A percentile compares a stretch with the other conserved stretches of the same genome.
Evolutionary conservation across 1,140 invertebrate genomes (phyloP).

Genomic region (Lordiphosa stackelbergi): DNA sequence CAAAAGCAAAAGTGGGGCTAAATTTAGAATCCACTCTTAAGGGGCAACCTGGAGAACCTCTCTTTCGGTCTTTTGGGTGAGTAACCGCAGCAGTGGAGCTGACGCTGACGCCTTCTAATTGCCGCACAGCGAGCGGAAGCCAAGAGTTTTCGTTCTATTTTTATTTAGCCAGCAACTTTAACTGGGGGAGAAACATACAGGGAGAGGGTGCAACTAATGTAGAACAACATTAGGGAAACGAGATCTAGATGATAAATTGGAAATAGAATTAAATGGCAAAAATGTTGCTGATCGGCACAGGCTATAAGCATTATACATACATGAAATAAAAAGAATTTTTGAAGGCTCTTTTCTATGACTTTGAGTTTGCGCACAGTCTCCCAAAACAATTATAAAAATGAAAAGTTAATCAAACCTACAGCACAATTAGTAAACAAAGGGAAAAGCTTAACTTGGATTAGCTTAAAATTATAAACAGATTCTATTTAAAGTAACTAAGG

Average conservation of each 20-base stretch:
- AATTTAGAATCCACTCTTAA: conserved; percentile 54
- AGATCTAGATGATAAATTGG: neutral
- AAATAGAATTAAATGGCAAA: neutral
- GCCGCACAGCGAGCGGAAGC: conserved; percentile 38
- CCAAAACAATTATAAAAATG: too few relatives aligned
- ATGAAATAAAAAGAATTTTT: too few relatives aligned
- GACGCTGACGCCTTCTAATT: conserved; percentile 57
- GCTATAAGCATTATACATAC: too few relatives aligned
- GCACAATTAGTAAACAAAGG: too few relatives aligned
- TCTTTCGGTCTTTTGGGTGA: conserved; percentile 48
- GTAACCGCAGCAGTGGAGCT: conserved; percentile 51
- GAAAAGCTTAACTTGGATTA: too few relatives aligned
- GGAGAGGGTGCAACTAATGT: conserved; percentile 22
- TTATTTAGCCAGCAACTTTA: conserved; percentile 27
- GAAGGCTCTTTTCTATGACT: too few relatives aligned
- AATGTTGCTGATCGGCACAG: too few relatives aligned
- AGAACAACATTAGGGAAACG: conserved; percentile 29
- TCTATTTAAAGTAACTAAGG: too few relatives aligned
- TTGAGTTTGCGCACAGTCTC: too few relatives aligned
- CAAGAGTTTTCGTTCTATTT: conserved; percentile 53
- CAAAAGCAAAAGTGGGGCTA: conserved; percentile 68
- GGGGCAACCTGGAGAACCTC: neutral
- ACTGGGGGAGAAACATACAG: conserved; percentile 6
- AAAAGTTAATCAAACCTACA: too few relatives aligned
- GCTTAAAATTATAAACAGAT: conserved; percentile 3